Conservation (phyloP, 2,797 vertebrate genomes). For the Erethizon dorsatum region DNA sequence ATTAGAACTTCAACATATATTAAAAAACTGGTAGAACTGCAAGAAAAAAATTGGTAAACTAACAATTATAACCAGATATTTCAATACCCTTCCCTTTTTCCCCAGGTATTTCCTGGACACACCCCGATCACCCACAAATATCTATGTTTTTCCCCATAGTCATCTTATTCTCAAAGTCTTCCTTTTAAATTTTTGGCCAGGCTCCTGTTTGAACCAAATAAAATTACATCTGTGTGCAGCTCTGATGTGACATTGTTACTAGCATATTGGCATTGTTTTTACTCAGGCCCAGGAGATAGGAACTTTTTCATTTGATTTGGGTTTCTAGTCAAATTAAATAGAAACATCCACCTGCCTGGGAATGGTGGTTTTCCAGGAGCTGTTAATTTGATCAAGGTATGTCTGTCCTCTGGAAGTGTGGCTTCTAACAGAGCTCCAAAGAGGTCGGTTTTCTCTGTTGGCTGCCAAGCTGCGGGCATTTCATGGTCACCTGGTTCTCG, state of each 20-base stretch:
- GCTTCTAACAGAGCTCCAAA: neutral
- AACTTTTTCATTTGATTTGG: neutral
- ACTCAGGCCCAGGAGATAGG: neutral
- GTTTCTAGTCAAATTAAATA: constrained; percentile 25
- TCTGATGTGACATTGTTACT: neutral
- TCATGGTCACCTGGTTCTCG: neutral
- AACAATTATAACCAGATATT: neutral
- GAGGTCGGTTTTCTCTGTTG: neutral
- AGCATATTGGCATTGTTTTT: neutral
- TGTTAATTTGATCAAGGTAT: constrained; percentile 20
- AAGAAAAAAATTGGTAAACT: neutral
- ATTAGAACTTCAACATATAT: neutral
- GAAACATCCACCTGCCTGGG: neutral
- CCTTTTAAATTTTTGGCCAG: neutral
- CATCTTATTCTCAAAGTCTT: neutral
- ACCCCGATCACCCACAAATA: neutral
- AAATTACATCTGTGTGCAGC: neutral
- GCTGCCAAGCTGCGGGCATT: neutral
- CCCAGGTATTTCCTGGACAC: neutral
- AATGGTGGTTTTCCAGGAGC: neutral
- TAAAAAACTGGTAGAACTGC: neutral
- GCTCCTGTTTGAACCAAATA: neutral
- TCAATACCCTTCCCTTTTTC: neutral
- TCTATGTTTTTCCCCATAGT: neutral
- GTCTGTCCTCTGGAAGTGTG: neutral